These are phyloP conservation scores for Xiphophorus birchmanni DNA, from an alignment of 2,797 vertebrate species.

Conservation along the genomic window DNA sequence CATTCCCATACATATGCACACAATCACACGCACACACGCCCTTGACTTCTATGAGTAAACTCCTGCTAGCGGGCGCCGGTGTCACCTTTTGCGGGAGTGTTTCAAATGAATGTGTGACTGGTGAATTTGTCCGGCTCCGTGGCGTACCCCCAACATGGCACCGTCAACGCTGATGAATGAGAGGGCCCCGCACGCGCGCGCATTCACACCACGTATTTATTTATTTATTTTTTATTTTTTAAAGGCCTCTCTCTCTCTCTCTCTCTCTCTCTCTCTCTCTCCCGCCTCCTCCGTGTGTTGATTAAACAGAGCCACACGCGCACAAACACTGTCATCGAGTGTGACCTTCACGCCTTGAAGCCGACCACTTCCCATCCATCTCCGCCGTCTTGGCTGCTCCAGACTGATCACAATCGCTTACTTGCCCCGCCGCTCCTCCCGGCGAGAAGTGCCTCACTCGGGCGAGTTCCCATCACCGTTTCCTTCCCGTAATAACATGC, in stretches of 20 bases:
- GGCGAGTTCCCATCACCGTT: slow-evolving; percentile 42
- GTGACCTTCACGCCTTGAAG: slow-evolving; percentile 77
- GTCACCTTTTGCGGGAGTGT: slow-evolving; percentile 74
- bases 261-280: slow-evolving; percentile 7
- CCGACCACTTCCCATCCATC: slow-evolving; percentile 73
- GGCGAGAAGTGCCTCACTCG: slow-evolving; percentile 43
- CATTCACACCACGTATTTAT: slow-evolving; percentile 51
- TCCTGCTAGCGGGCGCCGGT: slow-evolving; percentile 66
- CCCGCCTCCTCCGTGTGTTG: slow-evolving; percentile 65
- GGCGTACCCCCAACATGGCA: slow-evolving; percentile 75
- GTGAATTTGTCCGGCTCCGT: slow-evolving; percentile 68
- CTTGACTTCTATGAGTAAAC: slow-evolving; percentile 72
- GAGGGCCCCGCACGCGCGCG: slow-evolving; percentile 21
- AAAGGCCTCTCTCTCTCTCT: slow-evolving; percentile 30
- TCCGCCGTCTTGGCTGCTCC: slow-evolving; percentile 56
- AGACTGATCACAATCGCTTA: slow-evolving; percentile 76
- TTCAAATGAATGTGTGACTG: slow-evolving; percentile 52
- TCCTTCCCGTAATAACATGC: slow-evolving; percentile 47
- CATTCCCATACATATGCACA: slow-evolving; percentile 17
- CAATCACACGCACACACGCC: slow-evolving; percentile 42
- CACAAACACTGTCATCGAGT: slow-evolving; percentile 62
- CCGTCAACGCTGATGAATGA: slow-evolving; percentile 80
- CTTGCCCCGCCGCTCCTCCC: slow-evolving; percentile 51
- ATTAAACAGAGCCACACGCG: slow-evolving; percentile 61
- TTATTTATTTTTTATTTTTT: slow-evolving; percentile 6